phyloP scores from a whole-genome alignment of 35 echinoderm and acorn worm genomes.

The Heliocidaris erythrogramma region DNA sequence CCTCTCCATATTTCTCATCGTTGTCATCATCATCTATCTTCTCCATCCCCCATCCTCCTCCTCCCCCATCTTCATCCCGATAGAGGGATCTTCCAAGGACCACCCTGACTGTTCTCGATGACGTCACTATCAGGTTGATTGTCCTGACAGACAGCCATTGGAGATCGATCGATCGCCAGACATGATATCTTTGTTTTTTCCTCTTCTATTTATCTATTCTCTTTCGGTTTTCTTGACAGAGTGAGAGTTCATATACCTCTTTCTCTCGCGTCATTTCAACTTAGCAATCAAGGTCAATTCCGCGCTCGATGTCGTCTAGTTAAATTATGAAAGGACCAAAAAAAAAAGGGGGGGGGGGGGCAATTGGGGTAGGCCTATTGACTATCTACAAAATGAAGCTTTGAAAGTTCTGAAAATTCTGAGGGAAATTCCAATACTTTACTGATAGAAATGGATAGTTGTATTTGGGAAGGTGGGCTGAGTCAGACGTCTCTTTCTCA shows the following conservation, averaged over 20 bases:
- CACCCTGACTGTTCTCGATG: slow-evolving; percentile 25
- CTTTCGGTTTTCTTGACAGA: background rate
- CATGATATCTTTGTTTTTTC: background rate
- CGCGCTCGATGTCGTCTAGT: too few species aligned
- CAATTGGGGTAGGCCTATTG: too few species aligned
- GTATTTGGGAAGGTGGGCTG: too few species aligned
- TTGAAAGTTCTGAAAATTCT: too few species aligned
- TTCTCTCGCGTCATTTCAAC: too few species aligned
- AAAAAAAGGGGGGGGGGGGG: too few species aligned
- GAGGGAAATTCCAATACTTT: too few species aligned
- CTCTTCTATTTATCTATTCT: background rate
- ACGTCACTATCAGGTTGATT: slow-evolving; percentile 13
- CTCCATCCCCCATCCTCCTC: background rate
- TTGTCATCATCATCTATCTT: background rate
- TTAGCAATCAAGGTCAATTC: too few species aligned
- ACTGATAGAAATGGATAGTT: too few species aligned
- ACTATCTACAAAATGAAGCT: too few species aligned
- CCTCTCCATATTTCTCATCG: background rate
- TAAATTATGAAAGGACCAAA: too few species aligned
- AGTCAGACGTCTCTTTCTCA: too few species aligned
- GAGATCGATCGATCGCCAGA: slow-evolving; percentile 3
- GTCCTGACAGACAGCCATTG: background rate
- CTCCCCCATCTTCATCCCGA: background rate
- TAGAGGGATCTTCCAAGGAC: background rate
- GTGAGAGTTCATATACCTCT: background rate